These are phyloP conservation scores for Hemaris fuciformis DNA, from an alignment of 2,888 invertebrate genomes.

Conservation along the genomic window DNA sequence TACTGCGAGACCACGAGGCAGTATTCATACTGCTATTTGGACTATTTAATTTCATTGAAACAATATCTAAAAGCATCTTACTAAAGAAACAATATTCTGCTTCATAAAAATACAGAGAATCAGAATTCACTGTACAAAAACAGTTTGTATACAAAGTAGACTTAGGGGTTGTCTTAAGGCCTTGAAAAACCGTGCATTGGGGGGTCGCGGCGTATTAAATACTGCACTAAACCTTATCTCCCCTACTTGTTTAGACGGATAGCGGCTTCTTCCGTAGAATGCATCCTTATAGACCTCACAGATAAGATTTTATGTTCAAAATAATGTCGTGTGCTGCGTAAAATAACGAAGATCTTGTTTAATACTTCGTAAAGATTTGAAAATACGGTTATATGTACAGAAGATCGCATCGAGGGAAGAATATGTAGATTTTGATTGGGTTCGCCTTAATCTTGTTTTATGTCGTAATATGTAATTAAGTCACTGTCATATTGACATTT, in stretches of 20 bases:
- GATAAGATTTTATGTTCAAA: slow-evolving; percentile 68
- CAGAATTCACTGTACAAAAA: not conserved
- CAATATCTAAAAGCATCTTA: too few species aligned
- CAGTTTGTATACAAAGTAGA: not conserved
- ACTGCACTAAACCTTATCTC: slow-evolving; percentile 71
- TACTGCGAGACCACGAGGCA: too few species aligned
- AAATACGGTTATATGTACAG: not conserved
- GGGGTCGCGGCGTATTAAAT: slow-evolving; percentile 46
- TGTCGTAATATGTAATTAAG: not conserved
- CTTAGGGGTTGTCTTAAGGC: slow-evolving; percentile 46
- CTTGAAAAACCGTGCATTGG: slow-evolving; percentile 49
- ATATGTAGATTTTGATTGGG: not conserved
- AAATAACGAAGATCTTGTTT: not conserved
- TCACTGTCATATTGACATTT: too few species aligned
- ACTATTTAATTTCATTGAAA: too few species aligned
- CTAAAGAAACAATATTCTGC: too few species aligned
- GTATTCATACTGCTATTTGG: too few species aligned
- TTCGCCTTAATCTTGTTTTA: not conserved
- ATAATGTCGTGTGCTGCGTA: slow-evolving; percentile 35
- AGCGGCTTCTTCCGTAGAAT: slow-evolving; percentile 61
- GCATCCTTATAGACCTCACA: slow-evolving; percentile 60
- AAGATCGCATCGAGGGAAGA: not conserved
- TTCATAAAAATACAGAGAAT: too few species aligned
- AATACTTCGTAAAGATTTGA: not conserved
- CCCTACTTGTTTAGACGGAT: slow-evolving; percentile 67